A percentile compares a stretch with the other conserved stretches of the same genome.
These are phyloP conservation scores for Pterostichus madidus DNA, from an alignment of 2,888 invertebrate genomes.

Conservation along the genomic window DNA sequence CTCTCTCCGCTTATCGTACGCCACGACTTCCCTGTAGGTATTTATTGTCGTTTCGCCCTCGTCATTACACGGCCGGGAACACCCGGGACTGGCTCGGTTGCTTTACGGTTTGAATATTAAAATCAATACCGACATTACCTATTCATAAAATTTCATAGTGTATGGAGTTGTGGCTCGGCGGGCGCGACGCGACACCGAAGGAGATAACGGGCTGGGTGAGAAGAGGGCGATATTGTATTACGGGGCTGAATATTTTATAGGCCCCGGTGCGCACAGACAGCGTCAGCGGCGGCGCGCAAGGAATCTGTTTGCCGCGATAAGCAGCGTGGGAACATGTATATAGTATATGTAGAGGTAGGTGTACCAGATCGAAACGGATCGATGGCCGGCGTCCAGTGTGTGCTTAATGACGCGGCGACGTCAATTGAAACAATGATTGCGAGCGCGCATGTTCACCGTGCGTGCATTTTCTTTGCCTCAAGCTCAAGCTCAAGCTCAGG, in stretches of 20 bases:
- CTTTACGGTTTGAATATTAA: constrained; percentile 65
- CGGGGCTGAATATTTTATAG: constrained; percentile 78
- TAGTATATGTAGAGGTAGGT: background rate
- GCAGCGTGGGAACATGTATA: constrained; percentile 44
- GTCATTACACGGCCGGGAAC: constrained; percentile 62
- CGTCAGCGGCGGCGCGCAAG: constrained; percentile 48
- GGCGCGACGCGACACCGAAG: constrained; percentile 64
- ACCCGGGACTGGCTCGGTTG: constrained; percentile 7
- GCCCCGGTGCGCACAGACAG: constrained; percentile 46
- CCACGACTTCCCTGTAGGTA: constrained; percentile 30
- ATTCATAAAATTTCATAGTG: constrained; percentile 74
- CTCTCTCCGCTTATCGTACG: background rate
- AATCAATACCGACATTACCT: constrained; percentile 74
- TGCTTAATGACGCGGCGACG: constrained; percentile 58
- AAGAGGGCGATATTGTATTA: constrained; percentile 78
- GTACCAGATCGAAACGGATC: constrained; percentile 8
- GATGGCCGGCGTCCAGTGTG: constrained; percentile 28
- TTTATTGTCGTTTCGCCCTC: constrained; percentile 57
- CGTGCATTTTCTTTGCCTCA: constrained; percentile 45
- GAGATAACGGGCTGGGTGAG: constrained; percentile 71
- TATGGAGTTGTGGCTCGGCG: constrained; percentile 68
- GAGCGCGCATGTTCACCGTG: constrained; percentile 10
- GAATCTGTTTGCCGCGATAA: constrained; percentile 59
- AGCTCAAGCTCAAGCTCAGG: background rate
- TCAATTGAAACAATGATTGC: constrained; percentile 60